These are phyloP conservation scores for Nasonia giraulti DNA, from an alignment of 1,140 invertebrate genomes.

Conservation along the genomic window DNA sequence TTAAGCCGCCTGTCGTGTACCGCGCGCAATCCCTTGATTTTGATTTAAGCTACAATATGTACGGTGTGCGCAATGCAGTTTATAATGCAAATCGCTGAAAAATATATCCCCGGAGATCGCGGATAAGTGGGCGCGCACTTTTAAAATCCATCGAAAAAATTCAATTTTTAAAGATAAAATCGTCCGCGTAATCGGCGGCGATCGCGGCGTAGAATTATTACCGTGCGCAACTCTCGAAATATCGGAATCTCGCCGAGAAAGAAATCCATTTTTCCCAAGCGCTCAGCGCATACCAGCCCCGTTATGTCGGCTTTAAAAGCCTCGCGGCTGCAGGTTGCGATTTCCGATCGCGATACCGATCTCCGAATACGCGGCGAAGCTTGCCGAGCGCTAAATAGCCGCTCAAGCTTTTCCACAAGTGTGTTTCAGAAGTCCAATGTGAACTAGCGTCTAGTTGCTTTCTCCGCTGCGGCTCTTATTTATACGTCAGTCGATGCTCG, in stretches of 20 bases:
- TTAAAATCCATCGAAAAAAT: background rate
- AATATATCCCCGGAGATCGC: background rate
- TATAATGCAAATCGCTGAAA: background rate
- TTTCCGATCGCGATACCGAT: conserved; percentile 37
- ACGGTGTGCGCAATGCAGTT: background rate
- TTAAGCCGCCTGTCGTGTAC: background rate
- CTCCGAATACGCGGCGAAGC: conserved; percentile 1
- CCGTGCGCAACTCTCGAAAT: background rate
- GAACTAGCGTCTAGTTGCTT: conserved; percentile 5
- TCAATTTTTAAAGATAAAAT: background rate
- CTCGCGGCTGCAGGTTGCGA: conserved; percentile 29
- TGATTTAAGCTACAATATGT: background rate
- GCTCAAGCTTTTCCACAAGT: background rate
- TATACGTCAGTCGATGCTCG: background rate
- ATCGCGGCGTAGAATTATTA: background rate
- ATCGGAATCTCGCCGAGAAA: background rate
- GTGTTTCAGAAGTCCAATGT: conserved; percentile 23
- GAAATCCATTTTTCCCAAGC: background rate
- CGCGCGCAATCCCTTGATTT: background rate
- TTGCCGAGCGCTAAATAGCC: conserved; percentile 7
- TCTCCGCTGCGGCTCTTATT: conserved; percentile 9
- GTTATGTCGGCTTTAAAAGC: background rate
- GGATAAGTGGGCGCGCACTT: too few relatives aligned
- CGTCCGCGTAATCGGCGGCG: background rate
- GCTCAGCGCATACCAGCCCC: background rate